Base-by-base conservation (phyloP, 1,140 invertebrate genomes). In the Ptiloglossa arizonensis region DNA sequence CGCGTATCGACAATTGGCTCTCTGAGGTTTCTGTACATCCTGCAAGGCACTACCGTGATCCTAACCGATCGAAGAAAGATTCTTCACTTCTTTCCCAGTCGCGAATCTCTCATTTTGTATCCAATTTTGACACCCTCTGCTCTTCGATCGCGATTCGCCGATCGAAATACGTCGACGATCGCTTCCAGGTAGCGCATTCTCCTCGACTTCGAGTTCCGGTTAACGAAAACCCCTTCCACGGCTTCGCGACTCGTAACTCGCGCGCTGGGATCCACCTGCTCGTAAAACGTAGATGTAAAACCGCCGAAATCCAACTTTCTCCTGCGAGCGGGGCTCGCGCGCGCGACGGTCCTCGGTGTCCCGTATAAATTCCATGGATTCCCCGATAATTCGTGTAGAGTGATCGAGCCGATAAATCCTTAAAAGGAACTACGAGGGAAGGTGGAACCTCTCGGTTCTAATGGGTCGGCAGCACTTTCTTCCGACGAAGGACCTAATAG, bases 401-500 rank as follows among this genome's bases (percentile, higher is more conserved):
- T 13, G 75, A 62, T 57, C 29, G 54, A 1, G 5, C 52, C 59
- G 70, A 79, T 72, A 73, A 69, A 73, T 79, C 50, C 27, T 46
- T 60, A 24, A 70, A 56, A 60, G 62, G 29, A 52, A 35, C 19
- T 35, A 66, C 46, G 70, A 1, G 9, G 19, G 48, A 32, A 46
- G 60, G 32, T 60, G 32, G n/a, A n/a, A n/a, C 22, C 24, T 13
- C 56, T n/a, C 11, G 11, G 9, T 59, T 22, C 17, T 75, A 79
- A 83, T 73, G 54, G 48, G 32, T 22, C 38, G 19, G 11, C 5
- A 41, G 35, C 46, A 35, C 63, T 83, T 71, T 35, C 27, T 50
- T 78, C 50, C 59, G 13, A 67, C 69, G 44, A 29, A 27, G 27
- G 29, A 66, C 57, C 64, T 85, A 83, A 83, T 76, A 77, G 82